Conservation (phyloP, 2,888 invertebrate species). For the Hyppa rectilinea region DNA sequence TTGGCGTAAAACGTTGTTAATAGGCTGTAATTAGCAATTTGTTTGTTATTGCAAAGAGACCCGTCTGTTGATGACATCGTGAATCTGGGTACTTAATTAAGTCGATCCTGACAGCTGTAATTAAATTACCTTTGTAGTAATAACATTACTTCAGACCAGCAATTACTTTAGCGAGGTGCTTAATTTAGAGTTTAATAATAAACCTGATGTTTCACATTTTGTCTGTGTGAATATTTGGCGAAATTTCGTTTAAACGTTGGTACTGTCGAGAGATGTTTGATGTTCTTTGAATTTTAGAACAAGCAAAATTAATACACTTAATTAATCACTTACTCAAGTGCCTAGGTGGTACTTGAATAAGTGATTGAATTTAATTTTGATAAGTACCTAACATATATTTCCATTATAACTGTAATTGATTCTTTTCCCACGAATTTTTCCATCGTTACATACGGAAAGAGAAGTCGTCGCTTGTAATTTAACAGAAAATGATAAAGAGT, state of each 20-base stretch:
- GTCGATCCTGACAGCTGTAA: slow-evolving; percentile 56
- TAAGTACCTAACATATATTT: slow-evolving; percentile 6
- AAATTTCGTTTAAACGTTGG: slow-evolving; percentile 26
- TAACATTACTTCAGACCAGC: slow-evolving; percentile 58
- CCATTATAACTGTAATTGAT: neutral
- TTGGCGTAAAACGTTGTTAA: slow-evolving; percentile 24
- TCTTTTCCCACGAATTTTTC: neutral
- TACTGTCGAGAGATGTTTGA: slow-evolving; percentile 19
- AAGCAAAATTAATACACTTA: no score
- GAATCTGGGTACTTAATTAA: slow-evolving; percentile 59
- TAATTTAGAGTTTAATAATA: slow-evolving; percentile 59
- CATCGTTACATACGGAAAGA: neutral
- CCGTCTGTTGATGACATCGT: slow-evolving; percentile 51
- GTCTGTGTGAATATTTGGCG: slow-evolving; percentile 15
- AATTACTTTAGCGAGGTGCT: slow-evolving; percentile 56
- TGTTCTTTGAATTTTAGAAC: slow-evolving; percentile 23
- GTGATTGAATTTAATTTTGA: neutral
- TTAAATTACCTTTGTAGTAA: slow-evolving; percentile 61
- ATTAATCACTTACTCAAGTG: no score
- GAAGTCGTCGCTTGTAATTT: neutral
- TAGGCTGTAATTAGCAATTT: slow-evolving; percentile 42
- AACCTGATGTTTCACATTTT: slow-evolving; percentile 44
- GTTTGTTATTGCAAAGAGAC: slow-evolving; percentile 45
- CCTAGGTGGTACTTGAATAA: no score
- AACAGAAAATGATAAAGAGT: neutral